phyloP scores from a whole-genome alignment of 1,140 invertebrate species.

The Lerema accius region DNA sequence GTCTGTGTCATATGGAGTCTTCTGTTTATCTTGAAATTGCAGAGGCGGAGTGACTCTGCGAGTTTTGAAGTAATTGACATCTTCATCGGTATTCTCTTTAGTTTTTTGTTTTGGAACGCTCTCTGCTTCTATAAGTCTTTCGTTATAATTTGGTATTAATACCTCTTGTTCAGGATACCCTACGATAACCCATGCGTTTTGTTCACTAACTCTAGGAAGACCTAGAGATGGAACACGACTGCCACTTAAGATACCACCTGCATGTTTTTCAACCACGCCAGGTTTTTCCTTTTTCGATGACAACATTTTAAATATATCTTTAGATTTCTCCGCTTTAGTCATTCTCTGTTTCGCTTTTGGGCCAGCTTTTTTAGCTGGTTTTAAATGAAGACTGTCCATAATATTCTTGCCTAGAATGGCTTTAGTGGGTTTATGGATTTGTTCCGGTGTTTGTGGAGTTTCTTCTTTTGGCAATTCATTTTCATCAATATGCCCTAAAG shows the following conservation, averaged over 20 bases:
- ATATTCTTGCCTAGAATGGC: slow-evolving; percentile 76
- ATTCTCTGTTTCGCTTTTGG: slow-evolving; percentile 71
- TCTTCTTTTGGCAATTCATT: slow-evolving; percentile 51
- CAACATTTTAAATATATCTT: slow-evolving; percentile 72
- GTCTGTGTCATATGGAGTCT: slow-evolving; percentile 63
- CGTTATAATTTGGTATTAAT: slow-evolving; percentile 71
- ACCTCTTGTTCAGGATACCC: slow-evolving; percentile 72
- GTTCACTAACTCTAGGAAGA: slow-evolving; percentile 63
- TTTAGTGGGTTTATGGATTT: slow-evolving; percentile 71
- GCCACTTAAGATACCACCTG: slow-evolving; percentile 67
- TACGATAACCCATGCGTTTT: slow-evolving; percentile 74
- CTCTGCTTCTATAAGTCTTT: slow-evolving; percentile 62
- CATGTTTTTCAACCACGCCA: slow-evolving; percentile 53
- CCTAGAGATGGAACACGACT: slow-evolving; percentile 76
- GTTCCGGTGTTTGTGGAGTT: slow-evolving; percentile 46
- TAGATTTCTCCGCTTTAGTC: slow-evolving; percentile 59
- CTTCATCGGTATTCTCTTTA: slow-evolving; percentile 60
- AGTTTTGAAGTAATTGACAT: slow-evolving; percentile 53
- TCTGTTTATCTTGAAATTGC: slow-evolving; percentile 77
- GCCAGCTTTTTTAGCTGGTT: slow-evolving; percentile 76
- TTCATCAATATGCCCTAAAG: slow-evolving; percentile 78
- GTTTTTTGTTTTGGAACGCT: slow-evolving; percentile 50
- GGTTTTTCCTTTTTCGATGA: slow-evolving; percentile 70
- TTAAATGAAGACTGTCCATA: slow-evolving; percentile 78
- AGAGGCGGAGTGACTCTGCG: slow-evolving; percentile 72